Conservation (phyloP, 1,140 invertebrate species). For the Cotesia vestalis region DNA sequence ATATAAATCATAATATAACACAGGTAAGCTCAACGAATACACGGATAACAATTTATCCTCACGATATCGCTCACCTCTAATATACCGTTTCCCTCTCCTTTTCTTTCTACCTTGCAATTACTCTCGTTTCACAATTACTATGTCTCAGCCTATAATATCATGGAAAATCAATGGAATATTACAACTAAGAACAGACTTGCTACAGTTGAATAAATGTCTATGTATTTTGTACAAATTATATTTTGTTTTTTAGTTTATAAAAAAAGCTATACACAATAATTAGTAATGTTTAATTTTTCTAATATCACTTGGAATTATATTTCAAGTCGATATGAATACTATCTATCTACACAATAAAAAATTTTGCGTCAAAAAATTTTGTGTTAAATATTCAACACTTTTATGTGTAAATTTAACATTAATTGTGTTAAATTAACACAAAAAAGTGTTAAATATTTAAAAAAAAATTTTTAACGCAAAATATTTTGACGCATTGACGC, state of each 20-base stretch:
- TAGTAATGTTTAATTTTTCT: too few species aligned
- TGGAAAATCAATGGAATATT: constrained; percentile 6
- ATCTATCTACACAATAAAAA: too few species aligned
- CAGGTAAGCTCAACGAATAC: not conserved
- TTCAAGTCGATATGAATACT: constrained; percentile 16
- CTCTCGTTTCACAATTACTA: not conserved
- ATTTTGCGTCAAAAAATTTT: too few species aligned
- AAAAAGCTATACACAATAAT: too few species aligned
- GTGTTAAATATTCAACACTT: too few species aligned
- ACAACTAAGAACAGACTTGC: not conserved
- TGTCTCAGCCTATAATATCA: not conserved
- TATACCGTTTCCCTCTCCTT: not conserved
- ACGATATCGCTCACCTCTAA: constrained; percentile 10
- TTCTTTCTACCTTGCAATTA: constrained; percentile 2
- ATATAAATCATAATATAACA: constrained; percentile 1
- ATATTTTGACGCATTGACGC: too few species aligned
- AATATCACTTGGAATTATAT: too few species aligned
- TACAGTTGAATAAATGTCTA: not conserved
- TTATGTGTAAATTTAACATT: too few species aligned
- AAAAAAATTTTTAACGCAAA: too few species aligned
- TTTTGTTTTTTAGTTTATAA: too few species aligned
- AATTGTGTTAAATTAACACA: too few species aligned
- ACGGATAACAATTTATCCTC: not conserved
- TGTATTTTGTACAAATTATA: not conserved
- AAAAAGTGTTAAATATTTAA: too few species aligned